Evolutionary conservation across 2,888 invertebrate genomes (phyloP).

Genomic region (Limnephilus marmoratus): DNA sequence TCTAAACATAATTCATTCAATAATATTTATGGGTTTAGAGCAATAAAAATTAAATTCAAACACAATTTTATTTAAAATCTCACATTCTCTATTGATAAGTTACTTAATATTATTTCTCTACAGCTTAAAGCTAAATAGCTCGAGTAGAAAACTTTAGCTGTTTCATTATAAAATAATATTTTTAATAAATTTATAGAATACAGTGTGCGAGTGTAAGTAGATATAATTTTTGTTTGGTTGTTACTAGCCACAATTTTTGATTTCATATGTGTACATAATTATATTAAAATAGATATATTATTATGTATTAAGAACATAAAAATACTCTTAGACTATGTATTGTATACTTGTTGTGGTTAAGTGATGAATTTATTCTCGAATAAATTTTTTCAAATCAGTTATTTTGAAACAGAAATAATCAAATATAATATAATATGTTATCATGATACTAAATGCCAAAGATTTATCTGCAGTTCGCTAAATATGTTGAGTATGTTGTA

Average conservation of each 20-base stretch:
- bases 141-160: not conserved
- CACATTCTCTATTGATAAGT: not conserved
- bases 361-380: not conserved
- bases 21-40: not conserved
- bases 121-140: not conserved
- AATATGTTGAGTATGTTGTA: not conserved
- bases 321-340: conserved; percentile 6
- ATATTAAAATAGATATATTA: conserved; percentile 6
- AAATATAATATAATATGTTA: not conserved
- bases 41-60: not conserved
- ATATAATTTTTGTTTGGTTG: not conserved
- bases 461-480: conserved; percentile 18
- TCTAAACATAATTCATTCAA: not conserved
- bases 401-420: conserved; percentile 3
- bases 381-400: not conserved
- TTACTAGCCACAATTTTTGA: not conserved
- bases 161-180: not conserved
- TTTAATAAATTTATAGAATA: not conserved
- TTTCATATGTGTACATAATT: conserved; percentile 20
- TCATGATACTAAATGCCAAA: conserved; percentile 20
- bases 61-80: conserved; percentile 9
- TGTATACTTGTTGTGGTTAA: conserved; percentile 16
- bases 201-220: not conserved
- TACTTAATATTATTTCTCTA: not conserved
- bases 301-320: not conserved